Evolutionary conservation across 2,888 invertebrate genomes (phyloP), one percentile per base, ranked within the genome.

Genomic region (Elaeidobius kamerunicus): DNA sequence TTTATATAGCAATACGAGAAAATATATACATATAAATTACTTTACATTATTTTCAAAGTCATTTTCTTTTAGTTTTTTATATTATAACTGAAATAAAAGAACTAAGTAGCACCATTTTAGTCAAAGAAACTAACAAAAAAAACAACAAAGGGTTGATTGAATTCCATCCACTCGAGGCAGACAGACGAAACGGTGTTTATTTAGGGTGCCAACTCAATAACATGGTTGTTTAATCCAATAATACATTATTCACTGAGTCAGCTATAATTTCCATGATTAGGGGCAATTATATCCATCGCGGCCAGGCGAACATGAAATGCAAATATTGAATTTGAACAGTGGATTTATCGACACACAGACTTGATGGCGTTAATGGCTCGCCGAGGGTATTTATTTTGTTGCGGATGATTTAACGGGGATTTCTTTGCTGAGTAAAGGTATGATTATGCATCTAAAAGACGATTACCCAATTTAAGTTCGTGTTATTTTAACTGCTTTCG

Each of bases 241-340:
- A 50, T 42, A 16, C 27, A 27, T 42, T 43, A 19, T 50, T 19
- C 38, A 42, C 38, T 14, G 36, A 50, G 38, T 50, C 50, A 50
- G 50, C 50, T 27, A 28, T 49, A 50, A 50, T 50, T 34, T 50
- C 34, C 42, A 38, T 50, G 42, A 50, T 43, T 35, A 49, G 19
- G 41, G 48, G 41, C 32, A 50, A 50, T 50, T 50, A 50, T 43
- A 12, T 27, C 14, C 38, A 27, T n/a, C n/a, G 17, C 38, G 27
- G 7, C 43, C 43, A 43, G n/a, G 50, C 50, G 43, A 39, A 39
- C 11, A 6, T 19, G 35, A 36, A 50, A 45, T 4, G 44, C 40
- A 45, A 44, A 44, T 44, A 44, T 44, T 51, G 51, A 41, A 41
- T 43, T 39, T n/a, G 39, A 47, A 23, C 20, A 20, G 45, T 30